Base-by-base conservation (phyloP, 2,797 vertebrate species). In the Staurois parvus region DNA sequence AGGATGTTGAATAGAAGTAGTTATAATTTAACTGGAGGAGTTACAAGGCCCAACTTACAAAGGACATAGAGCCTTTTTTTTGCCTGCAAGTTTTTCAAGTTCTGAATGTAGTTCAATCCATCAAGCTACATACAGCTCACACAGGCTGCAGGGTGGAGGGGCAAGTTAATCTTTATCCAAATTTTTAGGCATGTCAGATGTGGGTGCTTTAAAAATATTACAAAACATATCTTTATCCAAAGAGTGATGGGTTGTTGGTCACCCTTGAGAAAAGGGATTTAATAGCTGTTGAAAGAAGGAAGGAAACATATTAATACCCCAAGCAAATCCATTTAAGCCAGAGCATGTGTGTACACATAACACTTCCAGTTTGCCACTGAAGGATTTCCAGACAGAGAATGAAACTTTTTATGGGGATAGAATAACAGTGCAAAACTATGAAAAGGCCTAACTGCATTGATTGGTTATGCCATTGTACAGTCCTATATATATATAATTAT, bases 21-120 rank as follows among this genome's bases (percentile, higher is more conserved):
- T 99, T 99, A 99, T 93, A 97, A 91, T 97, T 99, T 99, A 99
- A 99, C 98, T 94, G 89, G 91, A 93, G 94, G 93, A 96, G 92
- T 90, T 91, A 88, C 76, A 88, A 92, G 88, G 88, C 88, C 88
- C 86, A 87, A 81, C 88, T 91, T 90, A 95, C 94, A 95, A 95
- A 93, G 91, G 90, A 83, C 88, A 88, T 73, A 89, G 91, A 91
- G 79, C 90, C 29, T 37, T 37, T 94, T 91, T 83, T 83, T 48
- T 72, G 12, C 37, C 62, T 90, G 89, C 37, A 89, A 88, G 87
- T 64, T 89, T 90, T 89, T 87, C 88, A 85, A 84, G 89, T 91
- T 92, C 82, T 91, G 89, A 91, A 88, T 91, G 87, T 89, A 77
- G 74, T 81, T 89, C 91, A 72, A 94, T 95, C 93, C 93, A 95